phyloP scores from a whole-genome alignment of 2,797 vertebrate species.

The Hippopotamyrus pictus region DNA sequence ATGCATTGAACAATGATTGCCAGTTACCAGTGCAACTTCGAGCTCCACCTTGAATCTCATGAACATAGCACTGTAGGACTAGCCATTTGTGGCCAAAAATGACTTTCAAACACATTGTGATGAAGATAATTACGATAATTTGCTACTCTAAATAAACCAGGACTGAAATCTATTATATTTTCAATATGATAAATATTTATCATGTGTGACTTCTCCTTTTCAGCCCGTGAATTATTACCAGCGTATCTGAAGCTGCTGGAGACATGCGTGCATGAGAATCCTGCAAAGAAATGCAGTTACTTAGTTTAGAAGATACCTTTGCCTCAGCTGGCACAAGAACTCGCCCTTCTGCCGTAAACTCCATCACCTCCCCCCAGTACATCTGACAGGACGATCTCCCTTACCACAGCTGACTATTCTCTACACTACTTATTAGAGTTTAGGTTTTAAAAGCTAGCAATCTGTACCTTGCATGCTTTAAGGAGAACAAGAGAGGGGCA shows the following conservation, averaged over 20 bases:
- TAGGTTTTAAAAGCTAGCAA: neutral
- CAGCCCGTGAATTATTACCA: neutral
- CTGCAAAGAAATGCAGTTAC: neutral
- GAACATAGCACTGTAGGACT: neutral
- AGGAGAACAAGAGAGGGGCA: conserved; percentile 14
- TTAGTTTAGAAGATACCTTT: neutral
- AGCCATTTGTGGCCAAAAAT: neutral
- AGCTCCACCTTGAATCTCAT: neutral
- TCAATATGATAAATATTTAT: neutral
- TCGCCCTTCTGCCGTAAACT: too few species aligned
- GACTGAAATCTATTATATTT: neutral
- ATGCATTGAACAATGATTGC: neutral
- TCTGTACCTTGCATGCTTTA: conserved; percentile 1
- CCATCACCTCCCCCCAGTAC: neutral
- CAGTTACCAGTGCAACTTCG: neutral
- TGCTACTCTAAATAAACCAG: neutral
- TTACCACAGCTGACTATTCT: neutral
- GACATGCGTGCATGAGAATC: neutral
- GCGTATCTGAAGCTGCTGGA: neutral
- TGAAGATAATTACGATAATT: neutral
- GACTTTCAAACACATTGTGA: neutral
- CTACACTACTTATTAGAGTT: neutral
- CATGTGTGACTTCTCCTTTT: neutral
- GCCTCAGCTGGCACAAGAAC: neutral
- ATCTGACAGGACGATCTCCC: neutral